phyloP scores from a whole-genome alignment of 1,140 invertebrate genomes.

The Drosophila kepulauana region DNA sequence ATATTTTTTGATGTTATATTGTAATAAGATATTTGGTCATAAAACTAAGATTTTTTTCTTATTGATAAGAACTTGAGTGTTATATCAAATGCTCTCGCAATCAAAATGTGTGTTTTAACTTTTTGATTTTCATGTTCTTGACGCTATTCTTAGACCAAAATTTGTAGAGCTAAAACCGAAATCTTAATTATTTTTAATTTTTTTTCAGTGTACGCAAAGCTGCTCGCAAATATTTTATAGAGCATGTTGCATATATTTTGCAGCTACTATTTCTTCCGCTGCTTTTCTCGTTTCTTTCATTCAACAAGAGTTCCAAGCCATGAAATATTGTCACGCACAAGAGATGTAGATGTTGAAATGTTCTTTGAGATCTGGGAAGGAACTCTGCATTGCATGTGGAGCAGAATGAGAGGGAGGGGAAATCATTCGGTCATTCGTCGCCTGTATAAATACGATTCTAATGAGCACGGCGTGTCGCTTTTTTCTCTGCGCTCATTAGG shows the following conservation, averaged over 20 bases:
- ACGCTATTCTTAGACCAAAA: too few species aligned
- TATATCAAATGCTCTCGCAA: too few species aligned
- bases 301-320: constrained; percentile 56
- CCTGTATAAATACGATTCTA: constrained; percentile 50
- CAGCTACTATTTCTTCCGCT: constrained; percentile 6
- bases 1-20: too few species aligned
- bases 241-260: constrained; percentile 51
- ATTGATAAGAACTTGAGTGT: too few species aligned
- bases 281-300: constrained; percentile 10
- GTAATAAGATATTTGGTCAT: too few species aligned
- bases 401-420: neutral
- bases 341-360: constrained; percentile 29
- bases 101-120: too few species aligned
- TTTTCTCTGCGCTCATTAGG: constrained; percentile 43
- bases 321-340: constrained; percentile 75
- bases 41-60: too few species aligned
- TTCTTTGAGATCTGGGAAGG: neutral
- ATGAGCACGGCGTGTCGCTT: constrained; percentile 44
- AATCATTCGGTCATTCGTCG: constrained; percentile 36
- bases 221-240: constrained; percentile 57
- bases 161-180: too few species aligned
- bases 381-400: neutral
- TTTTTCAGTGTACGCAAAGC: constrained; percentile 38
- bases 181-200: too few species aligned
- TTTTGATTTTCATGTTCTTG: too few species aligned